Conservation (phyloP, 2,797 vertebrate species). For the Dermochelys coriacea region DNA sequence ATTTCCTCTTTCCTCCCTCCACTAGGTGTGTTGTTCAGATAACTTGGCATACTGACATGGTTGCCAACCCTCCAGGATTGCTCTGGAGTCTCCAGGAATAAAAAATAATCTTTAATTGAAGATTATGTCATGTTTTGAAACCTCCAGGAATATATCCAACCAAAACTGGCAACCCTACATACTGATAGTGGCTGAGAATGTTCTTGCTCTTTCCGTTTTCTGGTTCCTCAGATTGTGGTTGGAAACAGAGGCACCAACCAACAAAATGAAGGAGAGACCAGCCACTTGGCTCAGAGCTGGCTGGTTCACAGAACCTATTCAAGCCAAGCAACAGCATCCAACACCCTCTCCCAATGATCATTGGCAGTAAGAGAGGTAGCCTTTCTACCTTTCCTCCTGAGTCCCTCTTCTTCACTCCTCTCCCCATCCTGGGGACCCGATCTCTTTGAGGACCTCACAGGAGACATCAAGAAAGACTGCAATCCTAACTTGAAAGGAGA, state of each 20-base stretch:
- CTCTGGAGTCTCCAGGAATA: too few species aligned
- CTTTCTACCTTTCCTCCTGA: conserved; percentile 11
- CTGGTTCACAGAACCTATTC: neutral
- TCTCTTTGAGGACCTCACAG: conserved; percentile 31
- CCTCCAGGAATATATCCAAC: too few species aligned
- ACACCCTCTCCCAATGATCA: neutral
- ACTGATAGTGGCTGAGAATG: neutral
- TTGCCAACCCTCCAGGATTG: too few species aligned
- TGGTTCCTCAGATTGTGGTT: neutral
- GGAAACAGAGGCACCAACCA: conserved; percentile 11
- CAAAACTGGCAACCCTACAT: too few species aligned
- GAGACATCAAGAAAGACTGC: conserved; percentile 36
- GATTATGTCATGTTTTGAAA: too few species aligned
- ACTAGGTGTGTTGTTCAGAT: neutral
- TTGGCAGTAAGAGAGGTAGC: conserved; percentile 17
- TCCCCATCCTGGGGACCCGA: conserved; percentile 5
- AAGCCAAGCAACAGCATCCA: neutral
- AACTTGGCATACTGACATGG: fast-evolving
- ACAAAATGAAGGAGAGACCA: neutral
- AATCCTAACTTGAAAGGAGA: conserved; percentile 49
- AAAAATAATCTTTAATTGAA: too few species aligned
- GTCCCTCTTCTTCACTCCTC: neutral
- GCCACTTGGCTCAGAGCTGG: neutral
- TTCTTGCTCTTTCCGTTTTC: neutral
- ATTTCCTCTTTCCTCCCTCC: neutral